Evolutionary conservation across 2,113 vertebrate genomes (phyloP), one percentile per base, ranked within the genome.

Genomic region (Lycaon pictus): DNA sequence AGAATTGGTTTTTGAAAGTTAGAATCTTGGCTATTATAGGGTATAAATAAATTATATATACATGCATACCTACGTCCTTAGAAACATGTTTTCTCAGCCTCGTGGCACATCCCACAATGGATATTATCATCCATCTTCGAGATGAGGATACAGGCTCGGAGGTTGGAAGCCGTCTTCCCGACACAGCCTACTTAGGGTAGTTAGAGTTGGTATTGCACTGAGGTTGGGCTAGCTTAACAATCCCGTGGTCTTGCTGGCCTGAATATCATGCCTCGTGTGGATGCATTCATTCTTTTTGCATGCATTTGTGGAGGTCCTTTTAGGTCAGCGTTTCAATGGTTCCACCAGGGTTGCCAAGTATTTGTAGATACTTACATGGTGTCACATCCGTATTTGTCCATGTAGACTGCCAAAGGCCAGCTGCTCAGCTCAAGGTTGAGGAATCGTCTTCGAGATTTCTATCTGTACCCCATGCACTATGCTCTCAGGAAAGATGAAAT

Each of bases 251-350:
- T 91, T 93, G 11, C 56, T 81, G 9, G 56, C 83, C 8, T 56
- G 0, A 2, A 15, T 43, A 60, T 58, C 16, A 56, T 71, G 10
- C 17, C 37, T 56, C 22, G 76, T 19, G 35, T 32, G 88, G 37
- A 76, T 72, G 37, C 35, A 81, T 83, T 58, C 43, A 69, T 32
- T 53, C 51, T 90, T 93, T 92, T 71, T 29, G 22, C 71, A 43
- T 62, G 62, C 11, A 62, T 80, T 90, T 96, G 48, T 92, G 56
- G 92, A 96, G 77, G 51, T 43, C 19, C n/a, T 63, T 32, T 81
- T 35, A 95, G 82, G 79, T 56, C 58, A 67, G 27, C 35, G 56
- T 90, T 93, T 96, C 76, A 88, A 7, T 81, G 20, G 60, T 81
- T 96, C 84, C 84, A 55, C 19, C 35, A 77, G 63, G 32, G 69